Percentiles rank a stretch among this genome's conserved stretches.
Evolutionary conservation across 30 jellyfish, hydroid and myxozoan species (phyloP).

Genomic region (Chrysaora quinquecirrha): DNA sequence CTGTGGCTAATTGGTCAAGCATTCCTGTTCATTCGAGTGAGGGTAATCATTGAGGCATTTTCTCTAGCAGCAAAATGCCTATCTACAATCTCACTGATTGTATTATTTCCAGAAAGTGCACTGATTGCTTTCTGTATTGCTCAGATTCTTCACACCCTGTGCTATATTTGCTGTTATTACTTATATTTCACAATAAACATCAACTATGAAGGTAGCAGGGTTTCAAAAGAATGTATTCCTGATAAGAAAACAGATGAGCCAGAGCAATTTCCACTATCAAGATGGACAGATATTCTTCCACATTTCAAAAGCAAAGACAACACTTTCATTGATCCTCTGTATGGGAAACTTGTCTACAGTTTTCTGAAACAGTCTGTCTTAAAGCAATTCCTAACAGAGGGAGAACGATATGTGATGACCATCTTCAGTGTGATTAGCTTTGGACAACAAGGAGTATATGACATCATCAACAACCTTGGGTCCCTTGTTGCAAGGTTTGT

Average conservation of each 20-base stretch:
- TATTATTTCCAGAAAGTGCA: conserved; percentile 52
- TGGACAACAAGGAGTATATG: conserved; percentile 94
- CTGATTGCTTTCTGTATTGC: conserved; percentile 73
- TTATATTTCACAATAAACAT: conserved; percentile 51
- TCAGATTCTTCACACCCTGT: conserved; percentile 55
- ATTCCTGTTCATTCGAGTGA: conserved; percentile 54
- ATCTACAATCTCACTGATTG: conserved; percentile 51
- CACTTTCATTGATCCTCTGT: conserved; percentile 27
- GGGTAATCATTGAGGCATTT: conserved; percentile 84
- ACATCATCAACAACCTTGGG: conserved; percentile 91
- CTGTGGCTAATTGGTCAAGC: conserved; percentile 86
- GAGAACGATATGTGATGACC: conserved; percentile 95
- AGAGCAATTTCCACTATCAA: conserved; percentile 48
- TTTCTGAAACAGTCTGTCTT: conserved; percentile 86
- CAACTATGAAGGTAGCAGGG: background rate
- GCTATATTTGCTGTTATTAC: conserved; percentile 57
- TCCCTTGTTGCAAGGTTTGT: conserved; percentile 96
- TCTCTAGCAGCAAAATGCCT: conserved; percentile 74
- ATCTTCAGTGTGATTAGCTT: conserved; percentile 69
- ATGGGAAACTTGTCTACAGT: conserved; percentile 70
- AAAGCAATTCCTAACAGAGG: conserved; percentile 95
- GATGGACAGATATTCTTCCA: conserved; percentile 74
- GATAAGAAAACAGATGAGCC: conserved; percentile 23
- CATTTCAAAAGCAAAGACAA: background rate
- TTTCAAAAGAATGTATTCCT: background rate